Evolutionary conservation across 2,888 invertebrate species (phyloP).

Genomic region (Stenotaenia linearis): DNA sequence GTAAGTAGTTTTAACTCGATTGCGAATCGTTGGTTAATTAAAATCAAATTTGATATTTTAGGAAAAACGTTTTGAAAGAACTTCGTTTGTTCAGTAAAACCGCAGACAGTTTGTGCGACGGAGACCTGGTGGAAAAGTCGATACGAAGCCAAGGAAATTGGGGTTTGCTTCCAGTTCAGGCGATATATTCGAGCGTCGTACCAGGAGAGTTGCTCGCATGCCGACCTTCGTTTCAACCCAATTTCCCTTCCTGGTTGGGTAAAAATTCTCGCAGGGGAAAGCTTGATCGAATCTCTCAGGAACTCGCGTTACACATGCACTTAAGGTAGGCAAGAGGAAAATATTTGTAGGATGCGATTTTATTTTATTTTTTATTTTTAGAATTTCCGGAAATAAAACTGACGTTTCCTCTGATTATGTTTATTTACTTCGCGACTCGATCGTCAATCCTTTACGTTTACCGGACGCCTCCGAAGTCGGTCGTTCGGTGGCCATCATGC

Average conservation of each 20-base stretch:
- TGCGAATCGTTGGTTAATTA: background rate
- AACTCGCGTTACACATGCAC: constrained; percentile 78
- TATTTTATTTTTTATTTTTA: constrained; percentile 47
- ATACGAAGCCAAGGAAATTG: constrained; percentile 69
- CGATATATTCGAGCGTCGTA: constrained; percentile 81
- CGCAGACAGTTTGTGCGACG: constrained; percentile 77
- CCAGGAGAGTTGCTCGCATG: constrained; percentile 74
- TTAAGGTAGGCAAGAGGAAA: constrained; percentile 56
- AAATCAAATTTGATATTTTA: background rate
- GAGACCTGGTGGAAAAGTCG: constrained; percentile 75
- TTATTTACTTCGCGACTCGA: constrained; percentile 65
- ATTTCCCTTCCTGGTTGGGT: constrained; percentile 94
- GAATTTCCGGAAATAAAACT: constrained; percentile 71
- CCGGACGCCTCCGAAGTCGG: constrained; percentile 66
- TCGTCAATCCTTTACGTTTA: constrained; percentile 68
- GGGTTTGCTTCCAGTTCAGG: constrained; percentile 78
- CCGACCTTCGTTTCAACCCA: constrained; percentile 71
- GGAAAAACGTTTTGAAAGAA: constrained; percentile 46
- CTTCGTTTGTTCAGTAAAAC: constrained; percentile 61
- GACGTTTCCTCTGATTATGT: constrained; percentile 84
- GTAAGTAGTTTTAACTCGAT: constrained; percentile 49
- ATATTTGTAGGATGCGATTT: constrained; percentile 27
- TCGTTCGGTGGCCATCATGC: constrained; percentile 64
- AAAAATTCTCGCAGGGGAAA: constrained; percentile 83
- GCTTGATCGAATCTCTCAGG: constrained; percentile 71